These are phyloP conservation scores for Eilema caniola DNA, from an alignment of 2,888 invertebrate genomes.

Conservation along the genomic window DNA sequence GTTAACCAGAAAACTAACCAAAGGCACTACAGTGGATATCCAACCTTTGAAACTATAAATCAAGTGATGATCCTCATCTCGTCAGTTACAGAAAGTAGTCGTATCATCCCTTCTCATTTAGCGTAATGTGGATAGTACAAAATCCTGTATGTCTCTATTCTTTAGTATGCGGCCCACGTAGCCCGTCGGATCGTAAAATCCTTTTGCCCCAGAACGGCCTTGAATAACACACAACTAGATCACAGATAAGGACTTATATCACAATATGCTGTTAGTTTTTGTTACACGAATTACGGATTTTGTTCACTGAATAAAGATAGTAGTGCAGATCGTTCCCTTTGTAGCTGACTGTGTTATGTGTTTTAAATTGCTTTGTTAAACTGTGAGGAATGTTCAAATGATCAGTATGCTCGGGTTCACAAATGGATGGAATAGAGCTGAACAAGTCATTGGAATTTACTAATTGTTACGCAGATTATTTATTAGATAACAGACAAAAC, in stretches of 20 bases:
- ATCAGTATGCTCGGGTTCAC: neutral
- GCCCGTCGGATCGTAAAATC: slow-evolving; percentile 64
- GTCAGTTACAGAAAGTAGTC: slow-evolving; percentile 59
- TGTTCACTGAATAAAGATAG: slow-evolving; percentile 35
- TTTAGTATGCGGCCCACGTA: slow-evolving; percentile 64
- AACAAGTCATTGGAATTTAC: neutral
- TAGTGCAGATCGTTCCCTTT: slow-evolving; percentile 24
- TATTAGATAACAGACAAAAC: neutral
- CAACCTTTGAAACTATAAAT: slow-evolving; percentile 52
- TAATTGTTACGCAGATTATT: neutral
- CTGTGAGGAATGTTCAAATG: slow-evolving; percentile 13
- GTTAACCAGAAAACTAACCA: slow-evolving; percentile 25
- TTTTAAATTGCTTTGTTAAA: slow-evolving; percentile 29
- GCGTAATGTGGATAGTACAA: slow-evolving; percentile 60
- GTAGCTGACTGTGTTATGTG: slow-evolving; percentile 22
- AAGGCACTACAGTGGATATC: slow-evolving; percentile 26
- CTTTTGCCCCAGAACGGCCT: slow-evolving; percentile 63
- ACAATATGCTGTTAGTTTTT: slow-evolving; percentile 60
- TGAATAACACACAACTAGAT: slow-evolving; percentile 65
- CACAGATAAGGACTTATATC: slow-evolving; percentile 64
- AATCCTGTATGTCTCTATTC: slow-evolving; percentile 57
- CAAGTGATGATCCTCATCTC: slow-evolving; percentile 55
- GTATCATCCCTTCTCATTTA: slow-evolving; percentile 59
- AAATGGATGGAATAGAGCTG: neutral
- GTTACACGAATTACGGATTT: slow-evolving; percentile 47